Evolutionary conservation across 2,888 invertebrate species (phyloP), one percentile per base, ranked within the genome.

Genomic region (Cataglyphis livida): DNA sequence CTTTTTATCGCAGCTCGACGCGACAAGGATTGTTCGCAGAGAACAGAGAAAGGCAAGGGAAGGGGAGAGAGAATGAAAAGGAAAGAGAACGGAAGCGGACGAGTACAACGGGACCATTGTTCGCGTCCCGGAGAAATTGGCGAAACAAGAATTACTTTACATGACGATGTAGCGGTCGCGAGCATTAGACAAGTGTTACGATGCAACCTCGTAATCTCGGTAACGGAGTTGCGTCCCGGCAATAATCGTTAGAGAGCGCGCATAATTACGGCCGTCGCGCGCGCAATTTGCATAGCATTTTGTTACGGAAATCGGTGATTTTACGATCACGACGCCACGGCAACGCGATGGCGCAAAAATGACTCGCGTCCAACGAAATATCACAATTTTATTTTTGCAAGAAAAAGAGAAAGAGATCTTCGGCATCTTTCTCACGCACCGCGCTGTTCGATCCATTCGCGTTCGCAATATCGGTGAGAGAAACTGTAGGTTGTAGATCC

Each of bases 121-220:
- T 79, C 82, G 79, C n/a, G 44, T 61, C 79, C 59, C 32, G 38
- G 12, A 25, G 54, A 65, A 64, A 82, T 79, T 68, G 82, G 59
- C 32, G 68, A 82, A 78, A 82, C 81, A 68, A 79, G 61, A 61
- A 82, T 82, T 78, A 71, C 44, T 38, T 71, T 59, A 71, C 71
- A 59, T 15, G 78, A 59, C 57, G 78, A 32, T 35, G 78, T 21
- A 70, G 78, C 41, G 78, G 57, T 59, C 78, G 78, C 59, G 78
- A 18, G 78, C 78, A 79, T 79, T 79, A 79, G 59, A 71, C 78
- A 79, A 71, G 78, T 79, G 78, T 71, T 79, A 71, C 71, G 78
- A 79, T 35, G 44, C 57, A 25, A 44, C 41, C 78, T 54, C 41
- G 78, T 79, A 79, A 79, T 79, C 78, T 79, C 71, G 51, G 21